A percentile compares a stretch with the other conserved stretches of the same genome.
phyloP scores from a whole-genome alignment of 2,888 invertebrate genomes.

The Notodonta dromedarius region DNA sequence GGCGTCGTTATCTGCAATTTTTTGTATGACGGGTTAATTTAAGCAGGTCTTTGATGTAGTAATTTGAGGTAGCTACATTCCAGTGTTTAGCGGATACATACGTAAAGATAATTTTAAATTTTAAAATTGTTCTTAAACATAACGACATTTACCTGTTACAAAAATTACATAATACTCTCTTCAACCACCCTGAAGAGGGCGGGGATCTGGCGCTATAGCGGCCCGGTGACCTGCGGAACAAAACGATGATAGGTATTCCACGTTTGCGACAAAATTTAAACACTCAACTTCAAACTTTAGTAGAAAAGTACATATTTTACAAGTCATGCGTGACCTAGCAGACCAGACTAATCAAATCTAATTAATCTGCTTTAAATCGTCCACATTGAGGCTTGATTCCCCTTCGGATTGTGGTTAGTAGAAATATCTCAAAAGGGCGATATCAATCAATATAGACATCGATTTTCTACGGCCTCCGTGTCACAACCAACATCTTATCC shows the following conservation, averaged over 20 bases:
- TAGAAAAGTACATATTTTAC: too few relatives aligned
- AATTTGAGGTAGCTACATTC: too few relatives aligned
- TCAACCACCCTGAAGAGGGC: slow-evolving; percentile 80
- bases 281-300: too few relatives aligned
- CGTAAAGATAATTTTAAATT: not conserved
- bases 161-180: slow-evolving; percentile 73
- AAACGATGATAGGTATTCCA: not conserved
- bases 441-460: slow-evolving; percentile 1
- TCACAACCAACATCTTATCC: not conserved
- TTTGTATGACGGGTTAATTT: too few relatives aligned
- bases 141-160: slow-evolving; percentile 51
- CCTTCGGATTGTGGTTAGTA: not conserved
- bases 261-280: too few relatives aligned
- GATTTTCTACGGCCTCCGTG: not conserved
- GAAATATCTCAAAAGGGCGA: not conserved
- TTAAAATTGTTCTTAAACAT: too few relatives aligned
- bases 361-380: too few relatives aligned
- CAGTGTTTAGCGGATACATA: too few relatives aligned
- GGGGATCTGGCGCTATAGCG: slow-evolving; percentile 81
- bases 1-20: too few relatives aligned
- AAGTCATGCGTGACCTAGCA: not conserved
- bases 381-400: too few relatives aligned
- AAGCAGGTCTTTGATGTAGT: too few relatives aligned
- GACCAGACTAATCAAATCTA: too few relatives aligned
- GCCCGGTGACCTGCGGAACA: slow-evolving; percentile 74